Conservation (phyloP, 1,140 invertebrate species). For the Drosophila nikananu region DNA sequence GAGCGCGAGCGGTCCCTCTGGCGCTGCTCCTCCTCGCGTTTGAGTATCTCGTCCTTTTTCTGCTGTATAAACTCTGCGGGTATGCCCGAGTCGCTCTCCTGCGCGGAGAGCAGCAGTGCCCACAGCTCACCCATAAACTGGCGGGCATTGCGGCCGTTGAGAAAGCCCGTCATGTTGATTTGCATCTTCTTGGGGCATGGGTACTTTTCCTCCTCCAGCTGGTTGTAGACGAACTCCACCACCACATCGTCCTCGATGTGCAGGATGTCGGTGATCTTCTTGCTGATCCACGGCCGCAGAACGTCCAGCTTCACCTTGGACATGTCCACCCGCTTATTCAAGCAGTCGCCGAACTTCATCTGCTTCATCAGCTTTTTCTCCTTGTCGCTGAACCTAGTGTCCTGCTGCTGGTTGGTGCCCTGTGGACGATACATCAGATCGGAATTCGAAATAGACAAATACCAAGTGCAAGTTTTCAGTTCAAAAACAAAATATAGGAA, state of each 20-base stretch:
- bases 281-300: slow-evolving; percentile 99
- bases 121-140: slow-evolving; percentile 99
- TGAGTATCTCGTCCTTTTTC: slow-evolving; percentile 98
- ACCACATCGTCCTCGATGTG: slow-evolving; percentile 99
- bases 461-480: neutral
- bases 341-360: slow-evolving; percentile 98
- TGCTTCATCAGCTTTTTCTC: slow-evolving; percentile 99
- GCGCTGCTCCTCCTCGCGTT: slow-evolving; percentile 87
- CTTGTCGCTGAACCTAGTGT: slow-evolving; percentile 99
- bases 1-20: slow-evolving; percentile 70
- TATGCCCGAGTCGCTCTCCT: slow-evolving; percentile 97
- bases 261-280: slow-evolving; percentile 97
- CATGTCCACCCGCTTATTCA: slow-evolving; percentile 98
- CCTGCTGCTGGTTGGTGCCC: slow-evolving; percentile 99
- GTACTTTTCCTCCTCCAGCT: slow-evolving; percentile 96
- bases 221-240: slow-evolving; percentile 99
- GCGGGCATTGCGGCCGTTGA: slow-evolving; percentile 98
- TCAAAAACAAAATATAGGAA: neutral
- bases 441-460: neutral
- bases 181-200: slow-evolving; percentile 99
- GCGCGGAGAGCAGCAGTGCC: slow-evolving; percentile 97
- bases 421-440: slow-evolving; percentile 80
- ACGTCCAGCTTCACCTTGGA: slow-evolving; percentile 98
- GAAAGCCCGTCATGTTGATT: slow-evolving; percentile 99
- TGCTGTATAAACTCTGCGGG: slow-evolving; percentile 96